Conservation (phyloP, 2,113 vertebrate species). For the Dermatemys mawii region DNA sequence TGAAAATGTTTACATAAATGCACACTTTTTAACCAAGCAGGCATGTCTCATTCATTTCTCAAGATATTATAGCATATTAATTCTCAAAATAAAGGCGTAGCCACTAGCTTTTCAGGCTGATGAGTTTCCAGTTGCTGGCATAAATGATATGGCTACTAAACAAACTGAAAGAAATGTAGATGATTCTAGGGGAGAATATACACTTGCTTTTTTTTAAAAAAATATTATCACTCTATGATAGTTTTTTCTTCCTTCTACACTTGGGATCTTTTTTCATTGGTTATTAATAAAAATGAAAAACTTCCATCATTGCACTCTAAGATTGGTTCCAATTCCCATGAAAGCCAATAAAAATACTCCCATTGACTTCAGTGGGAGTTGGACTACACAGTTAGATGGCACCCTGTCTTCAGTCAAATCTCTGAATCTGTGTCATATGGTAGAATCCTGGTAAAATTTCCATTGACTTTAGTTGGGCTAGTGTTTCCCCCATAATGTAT, state of each 20-base stretch:
- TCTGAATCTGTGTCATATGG: not conserved
- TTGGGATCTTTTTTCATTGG: not conserved
- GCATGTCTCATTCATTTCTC: conserved; percentile 62
- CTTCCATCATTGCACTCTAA: not conserved
- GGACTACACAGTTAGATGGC: not conserved
- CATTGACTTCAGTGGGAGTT: not conserved
- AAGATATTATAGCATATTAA: conserved; percentile 61
- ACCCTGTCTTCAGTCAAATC: not conserved
- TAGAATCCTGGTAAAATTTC: not conserved
- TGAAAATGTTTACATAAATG: conserved; percentile 59
- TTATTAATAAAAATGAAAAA: not conserved
- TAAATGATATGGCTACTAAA: conserved; percentile 52
- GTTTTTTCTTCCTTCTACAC: not conserved
- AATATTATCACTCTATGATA: not conserved
- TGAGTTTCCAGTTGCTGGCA: conserved; percentile 47
- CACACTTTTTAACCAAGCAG: conserved; percentile 68
- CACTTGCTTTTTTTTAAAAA: conserved; percentile 37
- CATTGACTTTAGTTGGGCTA: not conserved
- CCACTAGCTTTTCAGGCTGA: conserved; percentile 65
- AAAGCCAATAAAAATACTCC: not conserved
- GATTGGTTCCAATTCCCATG: not conserved
- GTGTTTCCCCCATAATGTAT: not conserved
- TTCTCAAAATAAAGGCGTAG: conserved; percentile 68
- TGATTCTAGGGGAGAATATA: conserved; percentile 34
- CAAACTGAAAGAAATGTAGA: conserved; percentile 43